Evolutionary conservation across 2,113 vertebrate genomes (phyloP).

Genomic region (Donacobius atricapilla): DNA sequence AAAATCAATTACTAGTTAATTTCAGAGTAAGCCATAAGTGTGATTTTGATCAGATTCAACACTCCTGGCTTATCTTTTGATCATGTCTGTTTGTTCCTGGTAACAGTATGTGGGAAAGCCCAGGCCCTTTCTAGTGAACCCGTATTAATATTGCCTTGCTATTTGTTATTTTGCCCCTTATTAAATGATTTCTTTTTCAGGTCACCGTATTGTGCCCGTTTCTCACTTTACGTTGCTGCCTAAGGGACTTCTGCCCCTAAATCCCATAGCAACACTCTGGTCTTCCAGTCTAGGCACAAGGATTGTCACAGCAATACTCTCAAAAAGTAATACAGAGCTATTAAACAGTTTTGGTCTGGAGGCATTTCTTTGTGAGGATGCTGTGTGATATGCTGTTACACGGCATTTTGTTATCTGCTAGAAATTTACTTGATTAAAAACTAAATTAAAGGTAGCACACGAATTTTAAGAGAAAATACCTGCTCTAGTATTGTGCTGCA

Average conservation of each 20-base stretch:
- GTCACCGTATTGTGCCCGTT: background rate
- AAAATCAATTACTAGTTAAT: background rate
- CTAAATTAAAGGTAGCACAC: background rate
- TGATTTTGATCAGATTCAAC: background rate
- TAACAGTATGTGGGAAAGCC: background rate
- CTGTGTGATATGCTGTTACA: rapidly evolving
- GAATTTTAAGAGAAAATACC: background rate
- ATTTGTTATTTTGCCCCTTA: background rate
- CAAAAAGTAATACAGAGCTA: background rate
- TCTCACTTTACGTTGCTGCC: background rate
- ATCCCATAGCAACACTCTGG: background rate
- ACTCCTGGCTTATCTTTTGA: background rate
- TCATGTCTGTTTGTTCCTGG: background rate
- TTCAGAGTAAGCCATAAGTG: background rate
- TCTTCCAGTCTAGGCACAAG: background rate
- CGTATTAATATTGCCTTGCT: background rate
- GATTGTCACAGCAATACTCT: background rate
- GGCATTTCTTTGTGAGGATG: background rate
- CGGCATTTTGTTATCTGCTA: background rate
- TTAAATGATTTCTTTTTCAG: background rate
- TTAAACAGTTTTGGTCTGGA: background rate
- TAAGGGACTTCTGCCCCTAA: background rate
- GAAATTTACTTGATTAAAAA: background rate
- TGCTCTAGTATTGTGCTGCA: background rate
- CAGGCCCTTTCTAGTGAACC: background rate